phyloP scores from a whole-genome alignment of 2,113 vertebrate species.

The Periophthalmus modestus region DNA sequence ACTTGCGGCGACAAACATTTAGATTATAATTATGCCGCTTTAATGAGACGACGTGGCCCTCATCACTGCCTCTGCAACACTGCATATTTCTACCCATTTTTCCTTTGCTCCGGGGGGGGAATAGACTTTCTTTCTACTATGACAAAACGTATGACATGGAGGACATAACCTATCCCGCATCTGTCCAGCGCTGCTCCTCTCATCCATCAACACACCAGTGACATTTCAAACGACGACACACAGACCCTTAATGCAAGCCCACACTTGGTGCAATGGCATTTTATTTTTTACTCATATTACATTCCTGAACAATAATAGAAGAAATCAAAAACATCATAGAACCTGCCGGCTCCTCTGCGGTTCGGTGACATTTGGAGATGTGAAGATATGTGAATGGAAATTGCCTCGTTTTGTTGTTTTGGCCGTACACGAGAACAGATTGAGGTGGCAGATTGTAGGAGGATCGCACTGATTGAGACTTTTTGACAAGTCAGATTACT shows the following conservation, averaged over 20 bases:
- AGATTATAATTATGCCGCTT: not conserved
- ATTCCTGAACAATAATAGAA: constrained; percentile 24
- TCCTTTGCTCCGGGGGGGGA: not conserved
- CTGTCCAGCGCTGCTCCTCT: not conserved
- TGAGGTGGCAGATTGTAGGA: constrained; percentile 5
- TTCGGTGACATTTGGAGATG: constrained; percentile 27
- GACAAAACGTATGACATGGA: not conserved
- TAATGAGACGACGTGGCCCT: not conserved
- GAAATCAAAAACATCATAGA: constrained; percentile 31
- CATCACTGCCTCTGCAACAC: not conserved
- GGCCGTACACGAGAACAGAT: not conserved
- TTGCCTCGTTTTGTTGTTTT: not conserved
- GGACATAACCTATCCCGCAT: not conserved
- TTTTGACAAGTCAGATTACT: constrained; percentile 33
- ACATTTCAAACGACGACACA: constrained; percentile 44
- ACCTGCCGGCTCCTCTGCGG: not conserved
- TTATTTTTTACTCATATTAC: constrained; percentile 34
- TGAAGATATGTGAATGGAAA: not conserved
- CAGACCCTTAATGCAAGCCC: constrained; percentile 14
- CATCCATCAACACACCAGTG: constrained; percentile 40
- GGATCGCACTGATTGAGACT: constrained; percentile 18
- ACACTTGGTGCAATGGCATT: constrained; percentile 53
- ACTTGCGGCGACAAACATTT: not conserved
- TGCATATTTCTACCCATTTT: not conserved
- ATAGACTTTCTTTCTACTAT: not conserved